Evolutionary conservation across 2,113 vertebrate species (phyloP), one percentile per base, ranked within the genome.

Genomic region (Erythrolamprus reginae): DNA sequence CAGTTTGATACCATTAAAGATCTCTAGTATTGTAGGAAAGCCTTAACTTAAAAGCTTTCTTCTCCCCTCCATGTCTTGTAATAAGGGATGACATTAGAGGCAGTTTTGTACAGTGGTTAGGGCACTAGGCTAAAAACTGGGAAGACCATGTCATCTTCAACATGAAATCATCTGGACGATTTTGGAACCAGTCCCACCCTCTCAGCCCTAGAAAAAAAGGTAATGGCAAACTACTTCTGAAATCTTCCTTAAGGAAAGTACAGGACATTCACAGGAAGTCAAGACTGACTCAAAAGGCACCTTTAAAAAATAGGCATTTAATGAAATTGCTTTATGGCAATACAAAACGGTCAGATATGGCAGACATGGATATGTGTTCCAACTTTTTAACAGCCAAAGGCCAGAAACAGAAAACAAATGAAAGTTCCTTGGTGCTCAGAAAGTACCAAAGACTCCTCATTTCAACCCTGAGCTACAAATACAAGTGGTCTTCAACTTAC

Each of bases 31-130:
- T 42, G 53, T n/a, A 13, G 21, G 24, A 19, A 56, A 42, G 52
- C 13, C 48, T 82, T 38, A 45, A 28, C 42, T 91, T 92, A 7
- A 56, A 89, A 55, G 51, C 38, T 38, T 77, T 77, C 33, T 77
- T 42, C 58, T 2, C 58, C 58, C 10, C 45, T 3, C 45, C 28
- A 52, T 70, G 45, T 84, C 88, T 82, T 88, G 87, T 84, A 92
- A 94, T 90, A 93, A 77, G 65, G 1, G 38, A 38, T 77, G 33
- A 5, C n/a, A 77, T 77, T 77, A 77, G 15, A 38, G 15, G 13
- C 6, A 77, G 65, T 77, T 77, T 77, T 6, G 33, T 19, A 5
- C 21, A 38, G 33, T 19, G 65, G 33, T 77, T 38, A 77, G 17
- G 6, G 6, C 15, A 38, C 13, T 3, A 9, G 33, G 33, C 65